These are phyloP conservation scores for Bombylius major DNA, from an alignment of 2,888 invertebrate genomes.

Conservation along the genomic window DNA sequence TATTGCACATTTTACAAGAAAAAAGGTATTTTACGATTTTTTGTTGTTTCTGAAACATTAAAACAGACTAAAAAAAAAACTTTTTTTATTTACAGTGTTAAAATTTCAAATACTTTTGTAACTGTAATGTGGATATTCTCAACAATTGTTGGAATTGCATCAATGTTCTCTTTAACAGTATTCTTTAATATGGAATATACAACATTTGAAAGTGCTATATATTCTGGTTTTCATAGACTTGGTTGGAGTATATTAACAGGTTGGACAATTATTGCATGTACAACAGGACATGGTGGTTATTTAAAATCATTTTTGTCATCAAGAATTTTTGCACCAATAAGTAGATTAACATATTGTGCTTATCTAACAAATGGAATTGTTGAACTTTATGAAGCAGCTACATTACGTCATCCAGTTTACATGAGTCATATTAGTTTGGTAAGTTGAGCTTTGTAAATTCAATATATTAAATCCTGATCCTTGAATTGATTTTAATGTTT, in stretches of 20 bases:
- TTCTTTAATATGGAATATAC: constrained; percentile 51
- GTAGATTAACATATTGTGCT: constrained; percentile 57
- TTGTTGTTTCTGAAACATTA: background rate
- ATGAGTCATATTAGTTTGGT: constrained; percentile 51
- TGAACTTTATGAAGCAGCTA: constrained; percentile 51
- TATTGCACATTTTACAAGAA: constrained; percentile 50
- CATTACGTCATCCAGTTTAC: constrained; percentile 45
- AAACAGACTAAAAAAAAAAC: background rate
- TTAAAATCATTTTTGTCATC: constrained; percentile 21
- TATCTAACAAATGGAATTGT: constrained; percentile 60
- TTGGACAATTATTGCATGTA: constrained; percentile 53
- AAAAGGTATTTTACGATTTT: constrained; percentile 36
- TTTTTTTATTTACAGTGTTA: constrained; percentile 27
- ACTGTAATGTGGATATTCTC: constrained; percentile 24
- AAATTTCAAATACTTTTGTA: constrained; percentile 30
- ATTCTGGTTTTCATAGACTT: constrained; percentile 51
- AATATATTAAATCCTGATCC: too few relatives aligned
- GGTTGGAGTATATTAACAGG: constrained; percentile 56
- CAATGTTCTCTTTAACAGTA: constrained; percentile 48
- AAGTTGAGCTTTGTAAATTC: constrained; percentile 25
- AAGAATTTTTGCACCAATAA: constrained; percentile 47
- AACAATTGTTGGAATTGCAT: constrained; percentile 38
- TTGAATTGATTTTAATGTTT: background rate
- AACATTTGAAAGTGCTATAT: constrained; percentile 47
- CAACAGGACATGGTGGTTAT: constrained; percentile 51